These are phyloP conservation scores for Acleris sparsana DNA, from an alignment of 2,888 invertebrate species.

Conservation along the genomic window DNA sequence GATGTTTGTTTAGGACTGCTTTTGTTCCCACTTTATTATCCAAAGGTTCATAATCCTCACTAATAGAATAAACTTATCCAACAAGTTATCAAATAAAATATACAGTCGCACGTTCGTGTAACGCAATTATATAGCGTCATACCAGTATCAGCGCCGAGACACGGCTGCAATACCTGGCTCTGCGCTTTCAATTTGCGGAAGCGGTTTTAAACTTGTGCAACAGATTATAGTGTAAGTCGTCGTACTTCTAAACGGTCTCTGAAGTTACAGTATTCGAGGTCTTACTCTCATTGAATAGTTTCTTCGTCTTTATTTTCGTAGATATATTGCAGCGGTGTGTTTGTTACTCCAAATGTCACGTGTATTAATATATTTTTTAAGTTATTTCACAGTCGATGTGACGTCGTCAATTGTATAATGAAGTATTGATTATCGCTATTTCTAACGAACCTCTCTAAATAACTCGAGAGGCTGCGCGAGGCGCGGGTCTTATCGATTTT, in stretches of 20 bases:
- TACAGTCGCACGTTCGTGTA: too few relatives aligned
- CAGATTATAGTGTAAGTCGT: constrained; percentile 42
- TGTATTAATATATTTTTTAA: too few relatives aligned
- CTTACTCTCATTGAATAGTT: not conserved
- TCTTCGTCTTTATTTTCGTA: not conserved
- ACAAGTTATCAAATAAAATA: too few relatives aligned
- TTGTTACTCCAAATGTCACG: too few relatives aligned
- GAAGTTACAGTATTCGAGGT: not conserved
- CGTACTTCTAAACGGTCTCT: constrained; percentile 2
- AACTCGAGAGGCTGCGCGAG: too few relatives aligned
- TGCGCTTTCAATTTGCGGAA: constrained; percentile 22
- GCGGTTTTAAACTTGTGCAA: constrained; percentile 40
- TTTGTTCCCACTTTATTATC: constrained; percentile 1
- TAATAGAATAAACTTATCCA: not conserved
- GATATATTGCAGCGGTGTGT: not conserved
- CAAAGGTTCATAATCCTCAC: not conserved
- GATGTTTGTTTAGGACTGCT: constrained; percentile 8
- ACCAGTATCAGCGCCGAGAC: not conserved
- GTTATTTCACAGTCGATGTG: too few relatives aligned
- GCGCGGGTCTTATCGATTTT: not conserved
- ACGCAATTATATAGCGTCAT: too few relatives aligned
- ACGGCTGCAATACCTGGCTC: not conserved
- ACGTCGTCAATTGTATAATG: too few relatives aligned
- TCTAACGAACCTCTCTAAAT: not conserved
- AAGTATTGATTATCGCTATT: not conserved